phyloP scores from a whole-genome alignment of 2,888 invertebrate species.

The Pterobdella sp. region DNA sequence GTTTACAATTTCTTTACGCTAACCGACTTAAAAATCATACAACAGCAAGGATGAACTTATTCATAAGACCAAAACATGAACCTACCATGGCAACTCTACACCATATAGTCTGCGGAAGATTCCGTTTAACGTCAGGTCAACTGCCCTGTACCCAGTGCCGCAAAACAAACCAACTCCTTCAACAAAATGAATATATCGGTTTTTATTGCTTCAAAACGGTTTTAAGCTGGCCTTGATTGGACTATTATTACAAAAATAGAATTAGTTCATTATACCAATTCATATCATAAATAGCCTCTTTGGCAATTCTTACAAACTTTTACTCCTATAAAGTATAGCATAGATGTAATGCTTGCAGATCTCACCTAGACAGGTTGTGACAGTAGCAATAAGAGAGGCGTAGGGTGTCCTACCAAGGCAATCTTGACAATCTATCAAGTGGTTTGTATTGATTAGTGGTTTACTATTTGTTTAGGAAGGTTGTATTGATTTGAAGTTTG shows the following conservation, averaged over 20 bases:
- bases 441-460: not conserved
- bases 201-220: too few relatives aligned
- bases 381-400: constrained; percentile 48
- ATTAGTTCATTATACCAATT: too few relatives aligned
- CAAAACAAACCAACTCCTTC: constrained; percentile 45
- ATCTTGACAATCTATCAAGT: constrained; percentile 31
- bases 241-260: not conserved
- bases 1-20: too few relatives aligned
- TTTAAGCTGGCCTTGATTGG: too few relatives aligned
- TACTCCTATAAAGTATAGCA: too few relatives aligned
- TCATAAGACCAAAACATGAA: not conserved
- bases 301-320: too few relatives aligned
- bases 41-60: too few relatives aligned
- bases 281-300: too few relatives aligned
- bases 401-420: constrained; percentile 35
- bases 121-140: constrained; percentile 44
- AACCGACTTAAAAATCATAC: too few relatives aligned
- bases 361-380: constrained; percentile 44
- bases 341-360: too few relatives aligned
- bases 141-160: constrained; percentile 47
- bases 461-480: too few relatives aligned
- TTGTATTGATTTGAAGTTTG: not conserved
- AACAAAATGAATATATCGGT: too few relatives aligned
- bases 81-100: constrained; percentile 46
- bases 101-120: constrained; percentile 46